A percentile compares a stretch with the other conserved stretches of the same genome.
Evolutionary conservation across 2,888 invertebrate species (phyloP).

Genomic region (Alviniconcha strummeri): DNA sequence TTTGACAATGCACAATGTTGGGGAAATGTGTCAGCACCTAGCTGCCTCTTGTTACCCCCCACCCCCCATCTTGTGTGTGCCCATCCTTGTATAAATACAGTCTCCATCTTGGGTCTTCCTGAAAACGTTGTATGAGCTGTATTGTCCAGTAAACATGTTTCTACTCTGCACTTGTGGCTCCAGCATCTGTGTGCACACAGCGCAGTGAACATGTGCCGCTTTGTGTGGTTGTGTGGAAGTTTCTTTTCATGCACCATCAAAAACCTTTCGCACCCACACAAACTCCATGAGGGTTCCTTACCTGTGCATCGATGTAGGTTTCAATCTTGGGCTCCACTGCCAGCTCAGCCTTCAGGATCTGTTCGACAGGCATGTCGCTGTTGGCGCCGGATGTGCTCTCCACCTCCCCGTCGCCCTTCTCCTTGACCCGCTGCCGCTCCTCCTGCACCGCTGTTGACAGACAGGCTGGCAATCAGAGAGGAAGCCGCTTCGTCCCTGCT

Average conservation of each 20-base stretch:
- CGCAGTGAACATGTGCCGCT: too few species aligned
- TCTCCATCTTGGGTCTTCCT: too few species aligned
- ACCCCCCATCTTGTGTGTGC: too few species aligned
- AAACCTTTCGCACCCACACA: background rate
- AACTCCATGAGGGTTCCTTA: constrained; percentile 53
- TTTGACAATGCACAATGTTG: too few species aligned
- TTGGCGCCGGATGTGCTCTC: constrained; percentile 83
- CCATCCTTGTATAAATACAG: too few species aligned
- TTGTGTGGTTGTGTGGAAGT: too few species aligned
- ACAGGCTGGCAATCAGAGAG: constrained; percentile 22
- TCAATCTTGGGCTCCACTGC: constrained; percentile 81
- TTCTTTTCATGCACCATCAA: background rate
- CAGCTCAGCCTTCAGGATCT: constrained; percentile 93
- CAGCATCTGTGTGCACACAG: too few species aligned
- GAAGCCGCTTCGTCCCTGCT: constrained; percentile 31
- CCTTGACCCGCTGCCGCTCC: constrained; percentile 91
- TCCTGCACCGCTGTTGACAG: constrained; percentile 80
- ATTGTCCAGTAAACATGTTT: too few species aligned
- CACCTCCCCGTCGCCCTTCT: constrained; percentile 81
- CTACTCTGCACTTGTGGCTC: too few species aligned
- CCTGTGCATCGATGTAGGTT: constrained; percentile 77
- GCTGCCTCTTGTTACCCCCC: too few species aligned
- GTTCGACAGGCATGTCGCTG: constrained; percentile 94
- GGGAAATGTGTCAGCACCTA: too few species aligned
- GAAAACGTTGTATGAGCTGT: too few species aligned